Percentiles rank a stretch among this genome's conserved stretches.
Conservation (phyloP, 2,797 vertebrate species). For the Todus mexicanus region DNA sequence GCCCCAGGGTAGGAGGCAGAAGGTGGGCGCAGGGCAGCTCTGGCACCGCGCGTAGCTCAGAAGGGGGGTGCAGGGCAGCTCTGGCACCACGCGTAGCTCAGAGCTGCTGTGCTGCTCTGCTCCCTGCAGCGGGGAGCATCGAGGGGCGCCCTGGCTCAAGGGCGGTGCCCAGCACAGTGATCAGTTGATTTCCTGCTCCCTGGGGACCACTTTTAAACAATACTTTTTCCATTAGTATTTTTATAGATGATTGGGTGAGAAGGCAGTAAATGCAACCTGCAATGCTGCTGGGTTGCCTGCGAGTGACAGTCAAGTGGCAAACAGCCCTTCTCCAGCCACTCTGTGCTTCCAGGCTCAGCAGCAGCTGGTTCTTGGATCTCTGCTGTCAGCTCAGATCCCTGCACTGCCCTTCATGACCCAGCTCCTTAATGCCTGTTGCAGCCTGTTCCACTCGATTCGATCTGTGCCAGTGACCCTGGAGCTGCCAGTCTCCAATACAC, state of each 20-base stretch:
- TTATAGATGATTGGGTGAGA: neutral
- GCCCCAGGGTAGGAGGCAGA: neutral
- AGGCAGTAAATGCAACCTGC: neutral
- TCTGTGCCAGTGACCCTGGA: neutral
- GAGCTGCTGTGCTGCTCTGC: too few relatives aligned
- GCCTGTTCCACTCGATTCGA: neutral
- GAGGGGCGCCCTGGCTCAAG: neutral
- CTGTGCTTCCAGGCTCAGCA: neutral
- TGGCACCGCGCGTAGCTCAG: too few relatives aligned
- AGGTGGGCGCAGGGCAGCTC: neutral
- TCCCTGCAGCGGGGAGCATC: neutral
- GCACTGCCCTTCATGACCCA: neutral
- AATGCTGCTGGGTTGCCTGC: neutral
- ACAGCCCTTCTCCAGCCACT: neutral
- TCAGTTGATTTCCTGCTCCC: neutral
- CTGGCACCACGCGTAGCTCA: too few relatives aligned
- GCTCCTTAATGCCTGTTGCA: neutral
- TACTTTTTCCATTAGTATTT: neutral
- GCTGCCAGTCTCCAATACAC: neutral
- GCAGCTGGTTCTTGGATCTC: too few relatives aligned
- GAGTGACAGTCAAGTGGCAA: neutral
- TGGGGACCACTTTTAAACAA: neutral
- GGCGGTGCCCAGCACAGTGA: neutral
- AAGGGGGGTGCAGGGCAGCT: too few relatives aligned
- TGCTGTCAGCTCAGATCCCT: neutral